These are phyloP conservation scores for Macheiramphus alcinus DNA, from an alignment of 2,113 vertebrate genomes.

Conservation along the genomic window DNA sequence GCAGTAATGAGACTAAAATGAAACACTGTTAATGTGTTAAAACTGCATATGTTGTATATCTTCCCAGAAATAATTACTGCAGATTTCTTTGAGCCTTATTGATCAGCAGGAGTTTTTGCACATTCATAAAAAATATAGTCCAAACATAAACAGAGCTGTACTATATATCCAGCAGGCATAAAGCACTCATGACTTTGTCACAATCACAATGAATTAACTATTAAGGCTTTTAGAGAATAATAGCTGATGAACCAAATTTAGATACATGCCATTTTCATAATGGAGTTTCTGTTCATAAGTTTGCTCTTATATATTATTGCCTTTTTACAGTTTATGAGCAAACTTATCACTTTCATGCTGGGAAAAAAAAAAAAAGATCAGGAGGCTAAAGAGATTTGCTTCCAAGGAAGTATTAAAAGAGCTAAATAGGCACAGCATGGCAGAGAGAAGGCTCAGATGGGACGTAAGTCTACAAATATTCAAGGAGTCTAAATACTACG, in stretches of 20 bases:
- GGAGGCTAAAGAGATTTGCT: slow-evolving; percentile 1
- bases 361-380: not conserved
- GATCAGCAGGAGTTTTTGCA: slow-evolving; percentile 1
- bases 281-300: not conserved
- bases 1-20: not conserved
- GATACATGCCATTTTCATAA: slow-evolving; percentile 20
- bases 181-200: not conserved
- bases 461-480: not conserved
- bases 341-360: slow-evolving; percentile 36
- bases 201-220: not conserved
- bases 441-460: not conserved
- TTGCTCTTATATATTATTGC: slow-evolving; percentile 6
- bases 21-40: not conserved
- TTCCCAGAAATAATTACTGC: slow-evolving; percentile 35
- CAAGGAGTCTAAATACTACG: not conserved
- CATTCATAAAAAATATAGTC: not conserved
- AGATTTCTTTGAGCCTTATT: slow-evolving; percentile 4
- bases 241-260: slow-evolving; percentile 36
- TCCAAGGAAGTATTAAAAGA: not conserved
- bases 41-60: slow-evolving; percentile 3
- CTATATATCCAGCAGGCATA: not conserved
- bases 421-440: not conserved
- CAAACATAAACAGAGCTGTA: not conserved
- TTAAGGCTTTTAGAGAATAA: slow-evolving; percentile 20
- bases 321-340: slow-evolving; percentile 50